A percentile compares a stretch with the other conserved stretches of the same genome.
Conservation (phyloP, 2,888 invertebrate species). For the Drosophila seclusa region DNA sequence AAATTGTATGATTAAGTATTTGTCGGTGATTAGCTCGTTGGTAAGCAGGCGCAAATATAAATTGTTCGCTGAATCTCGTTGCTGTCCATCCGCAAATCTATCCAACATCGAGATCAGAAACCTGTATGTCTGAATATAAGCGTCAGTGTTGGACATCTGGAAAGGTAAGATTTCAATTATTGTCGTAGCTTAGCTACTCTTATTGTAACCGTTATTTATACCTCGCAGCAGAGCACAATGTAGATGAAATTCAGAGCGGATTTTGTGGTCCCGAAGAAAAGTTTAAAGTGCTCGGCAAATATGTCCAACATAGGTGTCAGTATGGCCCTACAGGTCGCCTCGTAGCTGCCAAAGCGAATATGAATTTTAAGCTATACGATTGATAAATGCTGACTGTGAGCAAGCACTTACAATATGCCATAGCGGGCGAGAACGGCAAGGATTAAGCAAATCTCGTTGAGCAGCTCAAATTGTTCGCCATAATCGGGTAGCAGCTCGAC, state of each 20-base stretch:
- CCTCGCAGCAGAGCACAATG: slow-evolving; percentile 38
- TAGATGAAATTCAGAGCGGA: slow-evolving; percentile 52
- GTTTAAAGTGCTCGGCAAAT: slow-evolving; percentile 37
- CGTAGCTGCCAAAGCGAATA: slow-evolving; percentile 33
- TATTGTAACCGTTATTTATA: slow-evolving; percentile 4
- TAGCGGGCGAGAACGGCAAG: slow-evolving; percentile 55
- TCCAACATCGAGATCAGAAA: slow-evolving; percentile 47
- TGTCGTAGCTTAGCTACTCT: neutral
- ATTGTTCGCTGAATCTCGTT: slow-evolving; percentile 26
- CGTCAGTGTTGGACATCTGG: slow-evolving; percentile 37
- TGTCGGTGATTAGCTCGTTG: slow-evolving; percentile 53
- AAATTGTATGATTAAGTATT: slow-evolving; percentile 52
- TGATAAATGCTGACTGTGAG: too few relatives aligned
- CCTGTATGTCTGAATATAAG: slow-evolving; percentile 37
- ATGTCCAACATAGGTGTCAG: slow-evolving; percentile 58
- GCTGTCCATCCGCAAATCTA: slow-evolving; percentile 32
- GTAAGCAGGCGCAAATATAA: slow-evolving; percentile 56
- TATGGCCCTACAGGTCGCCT: slow-evolving; percentile 33
- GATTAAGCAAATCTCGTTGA: slow-evolving; percentile 37
- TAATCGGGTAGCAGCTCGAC: slow-evolving; percentile 41
- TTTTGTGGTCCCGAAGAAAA: slow-evolving; percentile 38
- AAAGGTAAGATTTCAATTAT: neutral
- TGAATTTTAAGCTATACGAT: neutral
- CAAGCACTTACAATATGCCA: slow-evolving; percentile 59
- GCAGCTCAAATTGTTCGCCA: neutral